Percentiles rank a stretch among this genome's conserved stretches.
These are phyloP conservation scores for Leucophora obtusa DNA, from an alignment of 2,888 invertebrate species.

Conservation along the genomic window DNA sequence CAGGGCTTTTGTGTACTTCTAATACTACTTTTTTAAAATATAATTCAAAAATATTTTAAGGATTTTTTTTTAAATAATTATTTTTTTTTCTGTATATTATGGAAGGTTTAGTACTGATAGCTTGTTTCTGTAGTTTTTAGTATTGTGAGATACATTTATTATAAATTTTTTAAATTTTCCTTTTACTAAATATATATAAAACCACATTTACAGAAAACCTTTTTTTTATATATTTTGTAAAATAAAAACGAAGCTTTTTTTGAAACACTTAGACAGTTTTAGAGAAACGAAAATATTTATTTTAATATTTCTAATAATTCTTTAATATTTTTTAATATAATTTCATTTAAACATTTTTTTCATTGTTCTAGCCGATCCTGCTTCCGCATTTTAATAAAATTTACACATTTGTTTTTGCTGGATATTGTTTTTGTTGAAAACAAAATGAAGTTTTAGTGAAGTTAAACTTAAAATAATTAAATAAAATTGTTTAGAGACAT, in stretches of 20 bases:
- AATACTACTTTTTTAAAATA: conserved; percentile 35
- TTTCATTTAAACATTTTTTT: conserved; percentile 62
- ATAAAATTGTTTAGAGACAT: neutral
- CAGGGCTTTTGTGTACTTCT: conserved; percentile 56
- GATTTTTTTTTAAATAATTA: conserved; percentile 31
- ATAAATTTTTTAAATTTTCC: conserved; percentile 44
- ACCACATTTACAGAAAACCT: conserved; percentile 57
- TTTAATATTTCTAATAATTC: conserved; percentile 59
- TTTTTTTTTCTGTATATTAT: conserved; percentile 50
- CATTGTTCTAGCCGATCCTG: conserved; percentile 78
- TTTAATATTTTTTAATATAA: conserved; percentile 14
- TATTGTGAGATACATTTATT: conserved; percentile 63
- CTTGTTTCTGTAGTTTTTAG: conserved; percentile 51
- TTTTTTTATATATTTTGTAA: conserved; percentile 35
- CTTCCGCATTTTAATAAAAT: conserved; percentile 75
- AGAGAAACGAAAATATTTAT: conserved; percentile 5
- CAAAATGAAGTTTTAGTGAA: conserved; percentile 28
- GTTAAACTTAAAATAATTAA: neutral
- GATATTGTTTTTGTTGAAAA: conserved; percentile 29
- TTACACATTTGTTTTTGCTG: conserved; percentile 66
- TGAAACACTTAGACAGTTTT: conserved; percentile 33
- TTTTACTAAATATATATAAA: conserved; percentile 32
- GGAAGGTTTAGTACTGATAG: conserved; percentile 76
- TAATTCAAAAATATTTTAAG: conserved; percentile 26
- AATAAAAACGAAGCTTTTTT: conserved; percentile 12